Evolutionary conservation across 2,888 invertebrate genomes (phyloP).

Genomic region (Brachypterus glaber): DNA sequence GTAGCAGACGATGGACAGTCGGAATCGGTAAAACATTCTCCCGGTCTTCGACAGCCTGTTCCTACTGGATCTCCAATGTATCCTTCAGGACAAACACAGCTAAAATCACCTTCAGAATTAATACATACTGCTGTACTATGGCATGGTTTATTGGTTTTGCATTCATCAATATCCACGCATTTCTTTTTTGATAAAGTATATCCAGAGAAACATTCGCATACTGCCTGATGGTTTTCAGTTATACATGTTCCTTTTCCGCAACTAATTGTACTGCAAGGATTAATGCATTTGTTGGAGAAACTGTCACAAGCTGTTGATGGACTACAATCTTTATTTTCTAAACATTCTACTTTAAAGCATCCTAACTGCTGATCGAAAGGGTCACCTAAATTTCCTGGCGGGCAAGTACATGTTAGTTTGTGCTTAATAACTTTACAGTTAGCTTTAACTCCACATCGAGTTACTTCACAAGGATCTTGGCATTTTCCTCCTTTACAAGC

Average conservation of each 20-base stretch:
- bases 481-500: conserved; percentile 70
- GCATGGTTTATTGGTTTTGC: conserved; percentile 60
- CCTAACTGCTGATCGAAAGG: conserved; percentile 65
- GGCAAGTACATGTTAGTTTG: conserved; percentile 63
- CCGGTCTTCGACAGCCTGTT: conserved; percentile 70
- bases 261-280: conserved; percentile 68
- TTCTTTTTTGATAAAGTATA: conserved; percentile 55
- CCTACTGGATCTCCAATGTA: conserved; percentile 67
- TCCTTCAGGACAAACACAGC: conserved; percentile 68
- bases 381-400: conserved; percentile 74
- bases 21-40: conserved; percentile 67
- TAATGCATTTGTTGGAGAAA: conserved; percentile 67
- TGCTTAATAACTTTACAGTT: conserved; percentile 66
- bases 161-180: conserved; percentile 78
- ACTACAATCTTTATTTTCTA: conserved; percentile 65
- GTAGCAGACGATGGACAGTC: conserved; percentile 72
- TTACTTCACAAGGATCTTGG: conserved; percentile 66
- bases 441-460: conserved; percentile 68
- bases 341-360: conserved; percentile 83
- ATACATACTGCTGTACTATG: conserved; percentile 66
- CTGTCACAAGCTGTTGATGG: conserved; percentile 65
- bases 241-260: conserved; percentile 77
- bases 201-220: conserved; percentile 68
- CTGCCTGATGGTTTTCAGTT: conserved; percentile 58
- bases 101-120: conserved; percentile 68